Percentiles rank a stretch among this genome's conserved stretches.
phyloP scores from a whole-genome alignment of 2,888 invertebrate genomes.

The Homarus gammarus region DNA sequence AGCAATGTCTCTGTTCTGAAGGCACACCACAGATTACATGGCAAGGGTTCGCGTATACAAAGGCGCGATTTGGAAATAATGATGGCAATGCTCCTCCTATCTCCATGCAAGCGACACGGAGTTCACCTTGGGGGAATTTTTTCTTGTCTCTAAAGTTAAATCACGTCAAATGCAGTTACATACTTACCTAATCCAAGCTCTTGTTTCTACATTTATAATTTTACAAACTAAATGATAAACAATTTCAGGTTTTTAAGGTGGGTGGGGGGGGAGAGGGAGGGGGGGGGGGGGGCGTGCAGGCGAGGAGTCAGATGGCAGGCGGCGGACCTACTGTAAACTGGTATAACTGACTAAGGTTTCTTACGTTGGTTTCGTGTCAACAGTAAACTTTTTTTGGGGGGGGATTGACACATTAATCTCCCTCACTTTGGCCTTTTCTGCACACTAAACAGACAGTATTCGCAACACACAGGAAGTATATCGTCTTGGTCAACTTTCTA shows the following conservation, averaged over 20 bases:
- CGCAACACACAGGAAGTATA: constrained; percentile 9
- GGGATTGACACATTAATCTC: not conserved
- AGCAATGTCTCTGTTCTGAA: too few relatives aligned
- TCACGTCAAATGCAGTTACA: constrained; percentile 3
- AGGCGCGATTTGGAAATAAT: too few relatives aligned
- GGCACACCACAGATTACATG: too few relatives aligned
- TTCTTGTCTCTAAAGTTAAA: not conserved
- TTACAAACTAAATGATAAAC: not conserved
- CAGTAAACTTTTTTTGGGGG: not conserved
- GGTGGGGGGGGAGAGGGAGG: too few relatives aligned
- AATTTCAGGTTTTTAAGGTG: not conserved
- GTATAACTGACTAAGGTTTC: too few relatives aligned
- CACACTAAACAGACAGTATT: constrained; percentile 7
- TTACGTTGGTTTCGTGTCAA: not conserved
- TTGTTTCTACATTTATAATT: not conserved
- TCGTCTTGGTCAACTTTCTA: constrained; percentile 33
- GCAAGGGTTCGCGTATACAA: too few relatives aligned
- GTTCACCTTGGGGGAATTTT: not conserved
- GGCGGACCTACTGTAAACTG: not conserved
- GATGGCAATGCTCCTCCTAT: too few relatives aligned
- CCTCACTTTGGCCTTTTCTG: not conserved
- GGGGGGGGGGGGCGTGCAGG: not conserved
- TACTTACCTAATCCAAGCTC: constrained; percentile 9
- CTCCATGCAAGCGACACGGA: too few relatives aligned
- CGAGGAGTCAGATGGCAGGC: not conserved